Base-by-base conservation (phyloP, 2,113 vertebrate species). In the Nothocercus julius region DNA sequence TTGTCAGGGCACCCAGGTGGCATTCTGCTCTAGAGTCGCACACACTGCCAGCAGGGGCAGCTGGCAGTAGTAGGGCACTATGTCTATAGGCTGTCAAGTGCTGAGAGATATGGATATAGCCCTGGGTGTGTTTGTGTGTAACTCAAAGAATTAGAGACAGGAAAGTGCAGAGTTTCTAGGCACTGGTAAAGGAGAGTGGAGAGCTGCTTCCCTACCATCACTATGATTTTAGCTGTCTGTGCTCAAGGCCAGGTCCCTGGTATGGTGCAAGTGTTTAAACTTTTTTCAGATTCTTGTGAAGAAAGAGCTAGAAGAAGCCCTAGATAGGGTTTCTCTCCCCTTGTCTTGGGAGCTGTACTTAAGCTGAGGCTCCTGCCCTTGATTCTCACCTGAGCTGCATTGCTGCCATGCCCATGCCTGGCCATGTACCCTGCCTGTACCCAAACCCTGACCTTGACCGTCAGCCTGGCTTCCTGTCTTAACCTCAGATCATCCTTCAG, bases 181-280 rank as follows among this genome's bases (percentile, higher is more conserved):
- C 34, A n/a, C 3, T 1, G 3, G 0, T 7, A 19, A 0, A 3
- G 47, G 9, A 38, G 36, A 22, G 53, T 21, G 2, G 32, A 61
- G 42, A 1, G 2, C 7, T 18, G 2, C 11, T 1, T 5, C 25
- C 62, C 32, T 15, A 1, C 32, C 87, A 68, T 17, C 85, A 63
- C 22, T 79, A 59, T 72, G 75, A 63, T 3, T 68, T 36, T 38
- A 58, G 30, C 44, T 73, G 67, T n/a, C 47, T 38, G 38, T 2
- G 7, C 58, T 38, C 8, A 1, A 64, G 25, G 15, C 51, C 45
- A 62, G 56, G 45, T 72, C 36, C 49, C 56, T 2, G 1, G 0
- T 1, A 61, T 25, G 25, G 40, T 21, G 36, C 68, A 81, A 42
- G n/a, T 72, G 38, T 49, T 58, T 28, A 61, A 19, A 11, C 13